Conservation (phyloP, 1,140 invertebrate species). For the Euglossa dilemma region DNA sequence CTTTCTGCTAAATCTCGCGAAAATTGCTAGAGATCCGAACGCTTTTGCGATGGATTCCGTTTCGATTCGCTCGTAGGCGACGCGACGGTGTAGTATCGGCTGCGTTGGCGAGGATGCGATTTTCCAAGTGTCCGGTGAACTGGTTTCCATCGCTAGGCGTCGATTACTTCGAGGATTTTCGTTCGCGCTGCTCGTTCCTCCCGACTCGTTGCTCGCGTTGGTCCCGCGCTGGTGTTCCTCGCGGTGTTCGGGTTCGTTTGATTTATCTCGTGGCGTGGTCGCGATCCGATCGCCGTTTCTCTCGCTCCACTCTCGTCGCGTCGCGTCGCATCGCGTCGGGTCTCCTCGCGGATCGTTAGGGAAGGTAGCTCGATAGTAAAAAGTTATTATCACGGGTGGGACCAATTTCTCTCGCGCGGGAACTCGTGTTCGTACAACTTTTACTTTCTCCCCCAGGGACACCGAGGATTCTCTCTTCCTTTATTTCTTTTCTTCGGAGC, state of each 20-base stretch:
- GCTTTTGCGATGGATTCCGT: too few species aligned
- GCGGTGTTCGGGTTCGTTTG: slow-evolving; percentile 28
- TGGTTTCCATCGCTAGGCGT: too few species aligned
- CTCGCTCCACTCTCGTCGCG: slow-evolving; percentile 37
- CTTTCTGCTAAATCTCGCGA: too few species aligned
- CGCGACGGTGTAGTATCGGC: too few species aligned
- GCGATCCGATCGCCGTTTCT: slow-evolving; percentile 35
- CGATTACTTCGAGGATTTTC: too few species aligned
- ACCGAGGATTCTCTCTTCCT: not conserved
- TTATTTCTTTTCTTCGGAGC: not conserved
- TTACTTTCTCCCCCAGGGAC: not conserved
- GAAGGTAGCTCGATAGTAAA: not conserved
- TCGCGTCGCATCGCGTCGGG: too few species aligned
- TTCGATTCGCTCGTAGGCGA: too few species aligned
- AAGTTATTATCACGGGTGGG: slow-evolving; percentile 41
- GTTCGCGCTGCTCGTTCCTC: slow-evolving; percentile 13
- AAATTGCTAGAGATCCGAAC: too few species aligned
- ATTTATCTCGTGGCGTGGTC: slow-evolving; percentile 51
- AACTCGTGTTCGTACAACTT: not conserved
- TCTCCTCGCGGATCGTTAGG: too few species aligned
- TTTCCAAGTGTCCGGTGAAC: too few species aligned
- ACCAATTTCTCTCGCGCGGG: slow-evolving; percentile 46
- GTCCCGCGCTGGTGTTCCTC: not conserved
- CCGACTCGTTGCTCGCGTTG: slow-evolving; percentile 24
- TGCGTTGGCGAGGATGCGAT: too few species aligned